These are phyloP conservation scores for Burhinus oedicnemus DNA, from an alignment of 2,113 vertebrate species.

Conservation along the genomic window DNA sequence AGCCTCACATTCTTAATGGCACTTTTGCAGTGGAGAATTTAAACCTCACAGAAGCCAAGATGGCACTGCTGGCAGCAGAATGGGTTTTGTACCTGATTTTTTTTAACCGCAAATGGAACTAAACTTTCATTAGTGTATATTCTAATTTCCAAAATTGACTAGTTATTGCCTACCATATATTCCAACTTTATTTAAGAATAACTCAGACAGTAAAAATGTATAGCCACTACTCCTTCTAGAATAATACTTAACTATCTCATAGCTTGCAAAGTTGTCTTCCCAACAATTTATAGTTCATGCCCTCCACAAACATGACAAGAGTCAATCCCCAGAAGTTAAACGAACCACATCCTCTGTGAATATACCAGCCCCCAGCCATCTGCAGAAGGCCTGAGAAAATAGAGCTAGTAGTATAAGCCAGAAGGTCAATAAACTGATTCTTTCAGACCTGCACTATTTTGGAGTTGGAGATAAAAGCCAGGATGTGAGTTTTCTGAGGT, in stretches of 20 bases:
- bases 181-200: background rate
- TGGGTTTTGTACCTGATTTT: background rate
- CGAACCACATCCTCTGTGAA: constrained; percentile 38
- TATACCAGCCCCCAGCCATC: constrained; percentile 17
- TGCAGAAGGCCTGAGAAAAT: constrained; percentile 62
- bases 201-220: background rate
- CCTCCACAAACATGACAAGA: background rate
- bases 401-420: background rate
- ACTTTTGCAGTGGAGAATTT: background rate
- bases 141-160: background rate
- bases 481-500: background rate
- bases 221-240: background rate
- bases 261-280: background rate
- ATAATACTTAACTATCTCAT: background rate
- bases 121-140: background rate
- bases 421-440: constrained; percentile 38
- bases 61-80: background rate
- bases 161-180: background rate
- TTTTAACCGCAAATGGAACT: background rate
- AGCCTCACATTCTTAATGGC: background rate
- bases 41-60: background rate
- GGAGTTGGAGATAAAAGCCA: constrained; percentile 1
- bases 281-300: background rate
- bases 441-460: background rate
- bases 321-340: constrained; percentile 27